phyloP scores from a whole-genome alignment of 1,140 invertebrate genomes.

The Euura lappo region DNA sequence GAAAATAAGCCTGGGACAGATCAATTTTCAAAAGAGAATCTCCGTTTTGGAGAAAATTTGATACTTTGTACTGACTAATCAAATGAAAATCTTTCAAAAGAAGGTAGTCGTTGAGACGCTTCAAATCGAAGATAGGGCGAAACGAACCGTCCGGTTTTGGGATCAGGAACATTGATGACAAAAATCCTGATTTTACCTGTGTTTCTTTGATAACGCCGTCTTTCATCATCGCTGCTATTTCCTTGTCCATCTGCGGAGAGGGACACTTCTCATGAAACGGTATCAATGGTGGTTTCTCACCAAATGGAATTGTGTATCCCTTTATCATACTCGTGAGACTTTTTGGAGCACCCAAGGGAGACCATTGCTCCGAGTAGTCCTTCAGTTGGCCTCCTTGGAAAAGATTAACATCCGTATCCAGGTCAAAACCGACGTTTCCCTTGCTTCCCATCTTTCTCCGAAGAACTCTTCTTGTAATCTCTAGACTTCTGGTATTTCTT shows the following conservation, averaged over 20 bases:
- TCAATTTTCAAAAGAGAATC: slow-evolving; percentile 23
- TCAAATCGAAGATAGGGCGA: slow-evolving; percentile 34
- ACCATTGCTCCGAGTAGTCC: background rate
- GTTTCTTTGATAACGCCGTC: slow-evolving; percentile 11
- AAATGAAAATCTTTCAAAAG: slow-evolving; percentile 26
- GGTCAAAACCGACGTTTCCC: background rate
- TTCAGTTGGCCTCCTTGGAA: background rate
- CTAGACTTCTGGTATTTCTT: background rate
- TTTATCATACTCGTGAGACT: slow-evolving; percentile 13
- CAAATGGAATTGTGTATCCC: slow-evolving; percentile 20
- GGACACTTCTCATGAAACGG: slow-evolving; percentile 3
- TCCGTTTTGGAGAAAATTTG: slow-evolving; percentile 19
- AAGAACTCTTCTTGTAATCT: background rate
- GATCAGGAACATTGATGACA: slow-evolving; percentile 34
- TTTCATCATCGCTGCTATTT: slow-evolving; percentile 10
- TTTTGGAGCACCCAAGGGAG: slow-evolving; percentile 9
- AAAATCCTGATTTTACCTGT: slow-evolving; percentile 22
- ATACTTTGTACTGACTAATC: slow-evolving; percentile 23
- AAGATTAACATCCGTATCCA: background rate
- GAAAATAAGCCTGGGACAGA: slow-evolving; percentile 23
- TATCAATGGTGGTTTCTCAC: slow-evolving; percentile 12
- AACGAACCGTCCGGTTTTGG: slow-evolving; percentile 27
- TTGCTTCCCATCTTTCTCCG: background rate
- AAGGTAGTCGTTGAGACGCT: slow-evolving; percentile 28
- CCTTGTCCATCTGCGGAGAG: slow-evolving; percentile 15